Evolutionary conservation across 1,140 invertebrate species (phyloP), one percentile per base, ranked within the genome.

Genomic region (Aphelenchoides besseyi): DNA sequence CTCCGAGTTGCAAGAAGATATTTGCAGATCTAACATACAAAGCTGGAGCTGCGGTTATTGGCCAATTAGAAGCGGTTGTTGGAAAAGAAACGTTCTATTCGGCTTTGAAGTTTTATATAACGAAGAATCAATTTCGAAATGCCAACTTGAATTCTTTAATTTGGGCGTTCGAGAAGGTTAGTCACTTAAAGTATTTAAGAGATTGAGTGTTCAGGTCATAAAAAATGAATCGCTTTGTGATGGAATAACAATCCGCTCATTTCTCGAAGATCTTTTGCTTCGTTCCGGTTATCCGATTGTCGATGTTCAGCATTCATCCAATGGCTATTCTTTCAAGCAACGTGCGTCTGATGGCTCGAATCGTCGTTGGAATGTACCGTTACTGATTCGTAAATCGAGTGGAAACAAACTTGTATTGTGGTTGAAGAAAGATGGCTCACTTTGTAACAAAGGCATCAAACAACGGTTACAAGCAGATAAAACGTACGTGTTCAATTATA

Each of bases 21-120:
- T 23, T 59, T 59, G 23, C 55, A 59, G 55, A 5, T 33, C 5
- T 59, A 8, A 59, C 55, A 8, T 59, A 59, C 55, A 59, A 59
- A 33, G 55, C 55, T 12, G 55, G 55, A 59, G 55, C 55, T 28
- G 18, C 18, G 55, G 5, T 59, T 33, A 8, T 59, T 23, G 5
- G 5, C 5, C 5, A 8, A 23, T 33, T 59, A 23, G 55, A 59
- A 33, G 18, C 5, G 5, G 55, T 59, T 59, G 5, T 59, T 5
- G 55, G 55, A 5, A 29, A 28, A 59, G 55, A 59, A 28, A 33
- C 32, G 5, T 59, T 59, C 55, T 59, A 29, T 33, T 8, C 5
- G 18, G 55, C 5, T 59, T 23, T 59, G 26, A 5, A 23, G 5
- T 8, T 8, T 16, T 59, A 29, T 33, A 8, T 59, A 33, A 28